phyloP scores from a whole-genome alignment of 2,888 invertebrate species.

The Merodon equestris region DNA sequence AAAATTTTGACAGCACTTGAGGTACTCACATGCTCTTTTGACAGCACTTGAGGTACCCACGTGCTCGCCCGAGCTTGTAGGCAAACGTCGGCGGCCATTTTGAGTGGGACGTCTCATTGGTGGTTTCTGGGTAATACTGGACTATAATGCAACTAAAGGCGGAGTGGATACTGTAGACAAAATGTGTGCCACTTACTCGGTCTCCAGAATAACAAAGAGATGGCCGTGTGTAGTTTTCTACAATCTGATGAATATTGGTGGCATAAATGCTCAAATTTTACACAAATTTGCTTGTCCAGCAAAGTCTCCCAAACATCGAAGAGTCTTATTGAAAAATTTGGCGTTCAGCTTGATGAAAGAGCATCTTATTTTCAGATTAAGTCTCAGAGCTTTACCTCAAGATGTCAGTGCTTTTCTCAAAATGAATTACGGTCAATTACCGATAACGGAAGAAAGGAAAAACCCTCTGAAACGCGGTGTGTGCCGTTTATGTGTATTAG shows the following conservation, averaged over 20 bases:
- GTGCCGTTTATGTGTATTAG: too few species aligned
- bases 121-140: constrained; percentile 3
- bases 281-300: constrained; percentile 1
- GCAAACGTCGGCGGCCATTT: too few species aligned
- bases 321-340: constrained; percentile 1
- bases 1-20: too few species aligned
- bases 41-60: too few species aligned
- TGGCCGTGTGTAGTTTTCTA: constrained; percentile 6
- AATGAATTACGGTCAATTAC: background rate
- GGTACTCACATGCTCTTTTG: too few species aligned
- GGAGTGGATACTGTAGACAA: constrained; percentile 5
- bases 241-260: constrained; percentile 7
- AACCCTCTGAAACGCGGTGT: background rate
- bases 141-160: background rate
- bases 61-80: too few species aligned
- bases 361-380: background rate
- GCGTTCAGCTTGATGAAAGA: constrained; percentile 3
- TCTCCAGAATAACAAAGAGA: constrained; percentile 2
- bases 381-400: constrained; percentile 4
- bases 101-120: too few species aligned
- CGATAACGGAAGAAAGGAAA: constrained; percentile 3
- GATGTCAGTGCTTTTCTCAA: constrained; percentile 6
- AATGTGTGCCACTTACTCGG: constrained; percentile 9
- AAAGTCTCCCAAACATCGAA: constrained; percentile 2
- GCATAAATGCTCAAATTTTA: constrained; percentile 5